A percentile compares a stretch with the other conserved stretches of the same genome.
These are phyloP conservation scores for Plebejus argus DNA, from an alignment of 2,888 invertebrate genomes.

Conservation along the genomic window DNA sequence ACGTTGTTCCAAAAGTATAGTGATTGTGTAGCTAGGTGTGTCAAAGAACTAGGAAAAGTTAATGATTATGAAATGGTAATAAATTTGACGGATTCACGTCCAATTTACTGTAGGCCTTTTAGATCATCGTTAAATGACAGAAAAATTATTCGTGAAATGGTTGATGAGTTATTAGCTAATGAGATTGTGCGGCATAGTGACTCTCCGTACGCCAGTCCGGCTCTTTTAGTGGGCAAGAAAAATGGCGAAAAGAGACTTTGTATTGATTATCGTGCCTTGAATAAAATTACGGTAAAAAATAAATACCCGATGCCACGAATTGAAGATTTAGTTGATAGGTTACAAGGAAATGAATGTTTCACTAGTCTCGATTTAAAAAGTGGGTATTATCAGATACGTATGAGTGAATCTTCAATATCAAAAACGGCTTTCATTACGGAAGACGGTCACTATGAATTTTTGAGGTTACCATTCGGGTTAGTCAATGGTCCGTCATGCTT, in stretches of 20 bases:
- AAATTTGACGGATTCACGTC: not conserved
- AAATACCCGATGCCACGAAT: slow-evolving; percentile 55
- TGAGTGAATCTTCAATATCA: not conserved
- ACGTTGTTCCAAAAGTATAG: slow-evolving; percentile 30
- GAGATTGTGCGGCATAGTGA: slow-evolving; percentile 37
- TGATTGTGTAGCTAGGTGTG: slow-evolving; percentile 1
- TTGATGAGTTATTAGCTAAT: slow-evolving; percentile 15
- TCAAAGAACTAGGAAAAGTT: slow-evolving; percentile 21
- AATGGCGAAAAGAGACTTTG: slow-evolving; percentile 25
- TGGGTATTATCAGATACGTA: not conserved
- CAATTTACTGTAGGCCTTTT: slow-evolving; percentile 23
- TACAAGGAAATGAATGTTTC: slow-evolving; percentile 41
- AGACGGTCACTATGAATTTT: slow-evolving; percentile 52
- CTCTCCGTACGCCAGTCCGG: slow-evolving; percentile 34
- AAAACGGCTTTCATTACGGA: not conserved
- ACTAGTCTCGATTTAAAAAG: slow-evolving; percentile 14
- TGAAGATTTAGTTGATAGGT: slow-evolving; percentile 50
- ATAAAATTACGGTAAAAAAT: slow-evolving; percentile 32
- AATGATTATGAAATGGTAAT: slow-evolving; percentile 24
- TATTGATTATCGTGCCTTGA: slow-evolving; percentile 20
- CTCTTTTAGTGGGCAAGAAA: slow-evolving; percentile 14
- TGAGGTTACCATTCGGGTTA: slow-evolving; percentile 43
- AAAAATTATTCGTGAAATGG: slow-evolving; percentile 16
- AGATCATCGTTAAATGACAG: not conserved
- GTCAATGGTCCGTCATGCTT: slow-evolving; percentile 21